phyloP scores from a whole-genome alignment of 2,113 vertebrate species.

The Muntiacus muntjak region DNA sequence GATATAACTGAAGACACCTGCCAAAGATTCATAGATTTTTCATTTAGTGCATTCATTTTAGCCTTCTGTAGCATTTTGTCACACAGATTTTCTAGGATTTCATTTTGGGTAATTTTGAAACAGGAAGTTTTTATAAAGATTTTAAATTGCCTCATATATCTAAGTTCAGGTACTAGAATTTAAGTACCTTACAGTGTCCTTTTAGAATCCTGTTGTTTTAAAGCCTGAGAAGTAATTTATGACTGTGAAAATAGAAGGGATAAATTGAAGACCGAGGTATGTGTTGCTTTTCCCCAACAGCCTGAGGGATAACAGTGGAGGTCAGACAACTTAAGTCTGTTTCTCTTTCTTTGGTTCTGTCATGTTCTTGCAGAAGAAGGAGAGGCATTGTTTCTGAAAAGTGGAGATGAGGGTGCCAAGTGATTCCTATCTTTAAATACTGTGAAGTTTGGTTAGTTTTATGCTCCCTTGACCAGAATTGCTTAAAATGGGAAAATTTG shows the following conservation, averaged over 20 bases:
- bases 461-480: constrained; percentile 23
- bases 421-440: background rate
- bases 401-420: background rate
- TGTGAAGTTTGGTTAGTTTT: constrained; percentile 28
- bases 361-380: background rate
- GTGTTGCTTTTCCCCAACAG: constrained; percentile 56
- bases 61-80: background rate
- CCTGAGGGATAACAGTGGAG: constrained; percentile 42
- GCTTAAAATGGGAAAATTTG: background rate
- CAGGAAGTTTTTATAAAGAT: constrained; percentile 67
- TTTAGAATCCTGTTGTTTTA: constrained; percentile 74
- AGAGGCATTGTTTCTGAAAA: constrained; percentile 29
- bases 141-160: constrained; percentile 71
- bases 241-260: constrained; percentile 66
- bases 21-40: background rate
- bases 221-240: constrained; percentile 73
- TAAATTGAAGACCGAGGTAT: constrained; percentile 58
- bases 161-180: constrained; percentile 72
- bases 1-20: background rate
- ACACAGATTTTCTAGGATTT: constrained; percentile 20
- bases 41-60: background rate
- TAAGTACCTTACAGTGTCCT: constrained; percentile 64
- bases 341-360: constrained; percentile 46
- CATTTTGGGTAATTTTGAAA: constrained; percentile 32
- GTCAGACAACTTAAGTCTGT: constrained; percentile 48